Percentiles rank a stretch among this genome's conserved stretches.
Evolutionary conservation across 2,888 invertebrate species (phyloP).

Genomic region (Euclidia mi): DNA sequence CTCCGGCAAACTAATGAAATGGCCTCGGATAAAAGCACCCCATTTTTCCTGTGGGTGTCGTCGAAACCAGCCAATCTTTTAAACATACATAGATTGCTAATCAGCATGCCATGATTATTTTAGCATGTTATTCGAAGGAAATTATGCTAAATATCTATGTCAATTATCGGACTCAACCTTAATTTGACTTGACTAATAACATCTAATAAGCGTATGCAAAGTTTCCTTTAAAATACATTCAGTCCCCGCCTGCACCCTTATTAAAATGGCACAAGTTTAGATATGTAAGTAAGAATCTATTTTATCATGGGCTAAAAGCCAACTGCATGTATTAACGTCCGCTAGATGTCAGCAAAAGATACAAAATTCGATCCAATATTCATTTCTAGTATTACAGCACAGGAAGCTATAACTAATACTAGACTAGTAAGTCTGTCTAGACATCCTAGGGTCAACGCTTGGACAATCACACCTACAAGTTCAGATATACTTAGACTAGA

Average conservation of each 20-base stretch:
- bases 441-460: constrained; percentile 55
- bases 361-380: constrained; percentile 35
- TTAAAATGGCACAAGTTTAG: no score
- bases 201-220: no score
- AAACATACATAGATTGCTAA: constrained; percentile 6
- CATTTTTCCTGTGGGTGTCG: constrained; percentile 5
- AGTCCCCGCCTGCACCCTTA: no score
- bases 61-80: constrained; percentile 9
- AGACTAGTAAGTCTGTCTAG: constrained; percentile 52
- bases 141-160: neutral
- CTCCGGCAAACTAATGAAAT: constrained; percentile 10
- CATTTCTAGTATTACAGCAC: constrained; percentile 26
- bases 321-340: constrained; percentile 1
- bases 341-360: constrained; percentile 10
- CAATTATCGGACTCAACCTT: no score
- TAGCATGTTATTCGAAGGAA: neutral
- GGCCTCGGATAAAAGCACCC: constrained; percentile 8
- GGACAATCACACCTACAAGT: constrained; percentile 54
- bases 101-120: neutral
- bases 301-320: neutral
- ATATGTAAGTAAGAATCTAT: neutral
- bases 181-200: no score
- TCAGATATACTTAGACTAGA: constrained; percentile 51
- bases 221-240: no score
- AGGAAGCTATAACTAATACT: constrained; percentile 52